Evolutionary conservation across 2,797 vertebrate species (phyloP).

Genomic region (Neopelma chrysocephalum): DNA sequence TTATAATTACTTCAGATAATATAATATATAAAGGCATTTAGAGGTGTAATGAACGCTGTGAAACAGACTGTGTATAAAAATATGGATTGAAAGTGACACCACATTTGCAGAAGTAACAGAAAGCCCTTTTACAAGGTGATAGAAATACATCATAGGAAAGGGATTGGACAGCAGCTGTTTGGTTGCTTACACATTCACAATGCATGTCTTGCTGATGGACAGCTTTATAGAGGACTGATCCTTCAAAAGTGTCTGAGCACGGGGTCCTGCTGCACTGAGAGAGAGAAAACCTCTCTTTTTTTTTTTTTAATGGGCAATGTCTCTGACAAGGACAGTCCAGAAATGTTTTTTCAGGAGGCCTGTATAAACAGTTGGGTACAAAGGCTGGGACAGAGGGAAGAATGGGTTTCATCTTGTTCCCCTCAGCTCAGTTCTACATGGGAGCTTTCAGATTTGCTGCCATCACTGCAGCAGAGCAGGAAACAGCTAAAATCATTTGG

Average conservation of each 20-base stretch:
- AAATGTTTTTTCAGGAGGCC: not conserved
- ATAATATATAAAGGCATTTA: not conserved
- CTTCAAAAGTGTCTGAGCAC: not conserved
- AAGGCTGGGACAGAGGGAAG: rapidly evolving
- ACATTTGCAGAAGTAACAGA: not conserved
- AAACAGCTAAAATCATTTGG: not conserved
- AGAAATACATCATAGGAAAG: not conserved
- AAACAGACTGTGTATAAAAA: not conserved
- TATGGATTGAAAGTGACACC: not conserved
- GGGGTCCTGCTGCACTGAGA: not conserved
- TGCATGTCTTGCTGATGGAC: not conserved
- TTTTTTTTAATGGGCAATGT: not conserved
- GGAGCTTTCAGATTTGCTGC: not conserved
- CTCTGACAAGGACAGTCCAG: not conserved
- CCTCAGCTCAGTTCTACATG: not conserved
- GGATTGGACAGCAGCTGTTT: not conserved
- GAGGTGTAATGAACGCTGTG: not conserved
- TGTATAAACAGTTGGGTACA: too few species aligned
- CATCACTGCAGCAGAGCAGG: not conserved
- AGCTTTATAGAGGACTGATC: not conserved
- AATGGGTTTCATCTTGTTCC: not conserved
- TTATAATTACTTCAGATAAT: not conserved
- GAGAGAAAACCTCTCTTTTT: not conserved
- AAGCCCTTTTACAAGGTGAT: conserved; percentile 3
- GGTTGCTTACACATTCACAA: not conserved